These are phyloP conservation scores for Eilema griseolum DNA, from an alignment of 2,888 invertebrate species.

Conservation along the genomic window DNA sequence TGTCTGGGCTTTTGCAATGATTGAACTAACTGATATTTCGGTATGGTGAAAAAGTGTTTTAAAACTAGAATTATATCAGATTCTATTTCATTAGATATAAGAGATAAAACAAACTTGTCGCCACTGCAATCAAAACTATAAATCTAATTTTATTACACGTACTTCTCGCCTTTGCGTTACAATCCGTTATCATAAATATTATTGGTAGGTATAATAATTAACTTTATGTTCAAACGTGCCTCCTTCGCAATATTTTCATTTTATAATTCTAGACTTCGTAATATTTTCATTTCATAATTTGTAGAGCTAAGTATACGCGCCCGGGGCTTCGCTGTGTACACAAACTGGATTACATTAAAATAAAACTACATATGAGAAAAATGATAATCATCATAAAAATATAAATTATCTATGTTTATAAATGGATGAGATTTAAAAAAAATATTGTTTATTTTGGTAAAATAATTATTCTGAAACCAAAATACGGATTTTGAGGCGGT, in stretches of 20 bases:
- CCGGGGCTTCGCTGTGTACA: background rate
- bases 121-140: constrained; percentile 8
- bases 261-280: constrained; percentile 21
- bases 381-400: background rate
- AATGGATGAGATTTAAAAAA: too few relatives aligned
- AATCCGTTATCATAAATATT: constrained; percentile 44
- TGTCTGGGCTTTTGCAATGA: too few relatives aligned
- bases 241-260: constrained; percentile 46
- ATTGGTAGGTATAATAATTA: constrained; percentile 45
- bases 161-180: constrained; percentile 26
- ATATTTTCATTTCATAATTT: constrained; percentile 11
- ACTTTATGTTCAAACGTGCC: constrained; percentile 32
- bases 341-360: background rate
- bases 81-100: background rate
- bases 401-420: too few relatives aligned
- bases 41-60: too few relatives aligned
- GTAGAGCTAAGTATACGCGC: background rate
- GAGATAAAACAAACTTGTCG: constrained; percentile 10
- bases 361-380: constrained; percentile 8
- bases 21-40: too few relatives aligned
- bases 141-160: constrained; percentile 5
- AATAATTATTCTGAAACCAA: too few relatives aligned
- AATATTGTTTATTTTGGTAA: too few relatives aligned
- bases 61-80: too few relatives aligned
- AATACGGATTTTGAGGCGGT: too few relatives aligned